Base-by-base conservation (phyloP, 2,888 invertebrate species). In the Caradrina kadenii region DNA sequence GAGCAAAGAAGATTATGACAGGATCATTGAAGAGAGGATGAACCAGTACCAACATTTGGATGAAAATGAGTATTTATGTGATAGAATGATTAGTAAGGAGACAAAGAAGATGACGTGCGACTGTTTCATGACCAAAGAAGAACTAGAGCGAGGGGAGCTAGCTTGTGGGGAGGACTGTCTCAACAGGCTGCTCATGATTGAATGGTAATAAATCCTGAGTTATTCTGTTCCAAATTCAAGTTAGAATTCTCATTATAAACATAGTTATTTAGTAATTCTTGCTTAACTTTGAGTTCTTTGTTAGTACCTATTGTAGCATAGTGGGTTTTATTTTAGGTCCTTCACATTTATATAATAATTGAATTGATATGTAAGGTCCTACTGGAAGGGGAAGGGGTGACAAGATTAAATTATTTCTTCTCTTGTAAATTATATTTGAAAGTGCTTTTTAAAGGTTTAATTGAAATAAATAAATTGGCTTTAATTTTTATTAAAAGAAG, bases 141-240 rank as follows among this genome's bases (percentile, higher is more conserved):
- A 99, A 89, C 96, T 98, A 79, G 97, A 97, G 53, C 96, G 97
- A 69, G 99, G 98, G 0, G 98, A 98, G 88, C 92, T 97, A 74
- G 99, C 99, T 13, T 99, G 99, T 91, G 99, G 99, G 0, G 99
- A 99, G 88, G 99, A 99, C 93, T 99, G 99, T 93, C 96, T 99
- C 48, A 99, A 99, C 96, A 97, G 99, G 89, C 96, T 99, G 90
- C 97, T 99, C n/a, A 98, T 99, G 98, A 99, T 99, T 90, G 99
- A 99, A 97, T 99, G 99, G 98, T 98, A 96, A 94, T 48, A 19
- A 7, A 52, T 49, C 26, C 31, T 15, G 31, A 5, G 22, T 26
- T 52, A 7, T 62, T 61, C 7, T 26, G 19, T 75, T 74, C 13
- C 0, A 22, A 19, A 1, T 45, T 35, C n/a, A 17, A 35, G n/a